phyloP scores from a whole-genome alignment of 2,888 invertebrate genomes.

The Galerucella pusilla region DNA sequence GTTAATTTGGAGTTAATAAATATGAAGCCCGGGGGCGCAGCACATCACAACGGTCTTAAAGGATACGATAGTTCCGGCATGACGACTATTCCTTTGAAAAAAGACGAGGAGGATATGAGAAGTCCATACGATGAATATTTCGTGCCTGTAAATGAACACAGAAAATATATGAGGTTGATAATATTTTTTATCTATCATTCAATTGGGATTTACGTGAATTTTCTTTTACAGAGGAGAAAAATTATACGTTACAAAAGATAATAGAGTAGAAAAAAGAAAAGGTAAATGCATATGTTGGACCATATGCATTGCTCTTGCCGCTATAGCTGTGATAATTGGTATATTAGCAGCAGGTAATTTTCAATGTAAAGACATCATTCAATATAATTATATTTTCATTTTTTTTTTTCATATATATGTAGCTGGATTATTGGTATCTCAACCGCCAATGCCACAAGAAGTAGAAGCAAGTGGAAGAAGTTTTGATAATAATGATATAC shows the following conservation, averaged over 20 bases:
- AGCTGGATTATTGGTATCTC: slow-evolving; percentile 78
- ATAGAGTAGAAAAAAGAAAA: slow-evolving; percentile 76
- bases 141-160: slow-evolving; percentile 86
- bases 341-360: slow-evolving; percentile 80
- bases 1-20: slow-evolving; percentile 85
- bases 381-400: not conserved
- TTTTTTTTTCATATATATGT: slow-evolving; percentile 49
- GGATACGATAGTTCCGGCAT: slow-evolving; percentile 58
- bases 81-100: slow-evolving; percentile 70
- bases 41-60: slow-evolving; percentile 60
- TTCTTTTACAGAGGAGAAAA: slow-evolving; percentile 79
- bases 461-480: slow-evolving; percentile 68
- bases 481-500: slow-evolving; percentile 65
- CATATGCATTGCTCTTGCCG: slow-evolving; percentile 73
- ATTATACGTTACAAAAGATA: slow-evolving; percentile 84
- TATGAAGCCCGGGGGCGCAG: slow-evolving; percentile 72
- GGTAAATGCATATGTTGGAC: slow-evolving; percentile 77
- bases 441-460: slow-evolving; percentile 72
- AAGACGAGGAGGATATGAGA: slow-evolving; percentile 73
- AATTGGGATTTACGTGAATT: not conserved
- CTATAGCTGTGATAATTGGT: slow-evolving; percentile 75
- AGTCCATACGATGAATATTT: slow-evolving; percentile 87
- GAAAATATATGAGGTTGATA: slow-evolving; percentile 83
- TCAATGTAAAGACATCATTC: not conserved
- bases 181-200: not conserved